Evolutionary conservation across 2,797 vertebrate genomes (phyloP), one percentile per base, ranked within the genome.

Genomic region (Gephyroberyx darwinii): DNA sequence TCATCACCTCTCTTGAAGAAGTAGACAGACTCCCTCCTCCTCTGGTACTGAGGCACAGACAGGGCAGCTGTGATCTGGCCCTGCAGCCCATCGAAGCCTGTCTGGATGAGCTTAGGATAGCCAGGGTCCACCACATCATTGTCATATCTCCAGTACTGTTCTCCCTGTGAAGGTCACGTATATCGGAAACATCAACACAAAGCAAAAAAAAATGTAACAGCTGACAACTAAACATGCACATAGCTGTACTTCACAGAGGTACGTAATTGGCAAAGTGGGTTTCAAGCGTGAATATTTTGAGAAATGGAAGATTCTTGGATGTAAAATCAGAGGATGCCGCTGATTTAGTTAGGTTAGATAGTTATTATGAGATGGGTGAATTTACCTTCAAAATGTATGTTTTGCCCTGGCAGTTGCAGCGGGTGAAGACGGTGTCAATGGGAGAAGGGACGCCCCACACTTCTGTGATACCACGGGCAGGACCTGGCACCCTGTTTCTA

Each of bases 381-480:
- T 53, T 33, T 85, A 98, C 98, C 95, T 95, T 98, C 70, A 99
- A 94, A 86, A 99, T 96, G 92, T 98, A 99, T 2, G 96, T 98
- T 85, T 98, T 98, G 5, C 96, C 95, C 30, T 96, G 94, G 75
- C 98, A 99, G 91, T 97, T 98, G 86, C 98, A 99, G 82, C 98
- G 94, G 14, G 97, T 98, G 88, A 97, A 99, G 69, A 94, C 96
- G 0, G 97, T 94, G 69, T 99, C 96, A 0, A 99, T 95, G 10
- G 98, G 98, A 0, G 96, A 98, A 0, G 97, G 97, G 78, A 99
- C 93, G 0, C 97, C 96, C 97, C 97, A 99, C 48, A 93, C 93
- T 0, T 94, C 91, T 4, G 72, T 94, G 88, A 99, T 99, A 33
- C 85, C 89, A 0, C 86, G 94, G 2, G 97, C 90, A 2, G 79